Evolutionary conservation across 2,888 invertebrate genomes (phyloP), one percentile per base, ranked within the genome.

Genomic region (Nephrotoma guestfalica): DNA sequence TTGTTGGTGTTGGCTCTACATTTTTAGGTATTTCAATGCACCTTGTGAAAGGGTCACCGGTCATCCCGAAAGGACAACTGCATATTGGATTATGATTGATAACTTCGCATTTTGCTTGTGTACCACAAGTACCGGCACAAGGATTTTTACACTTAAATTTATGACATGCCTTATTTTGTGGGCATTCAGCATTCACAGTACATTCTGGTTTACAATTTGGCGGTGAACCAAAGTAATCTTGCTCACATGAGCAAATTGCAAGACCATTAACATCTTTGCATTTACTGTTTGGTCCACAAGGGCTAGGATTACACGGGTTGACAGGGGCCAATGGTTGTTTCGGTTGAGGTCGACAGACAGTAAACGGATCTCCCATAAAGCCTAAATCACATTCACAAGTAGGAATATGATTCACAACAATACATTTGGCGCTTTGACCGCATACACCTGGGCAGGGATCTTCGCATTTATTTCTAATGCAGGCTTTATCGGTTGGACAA

Each of bases 391-490:
- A 97, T 6, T 94, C 95, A 90, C 97, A 97, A 85, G 95, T 94
- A n/a, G 97, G 97, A 84, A 96, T 94, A 90, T 97, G 97, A 90
- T 96, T 96, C 13, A 96, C 94, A 4, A 97, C 96, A 83, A 94
- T 94, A 90, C 97, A 97, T 90, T 96, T 95, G 2, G 97, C 96
- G 90, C 95, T 95, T 86, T 93, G 93, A 6, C 97, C 97, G 90
- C 97, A 97, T 87, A 96, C 94, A 87, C 97, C 96, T 13, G 96
- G 96, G 89, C 97, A 97, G 83, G 97, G 97, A 92, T 97, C 96
- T 86, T 93, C 93, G 90, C 97, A 97, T 90, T 96, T 97, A 90
- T 96, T 96, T 89, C 95, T 93, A 83, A 95, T 93, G 89, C 97
- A 97, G 83, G 97, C 95, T 90, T 95, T 95, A 89, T 96, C 95